phyloP scores from a whole-genome alignment of 1,140 invertebrate species.

The Cecropterus lyciades region DNA sequence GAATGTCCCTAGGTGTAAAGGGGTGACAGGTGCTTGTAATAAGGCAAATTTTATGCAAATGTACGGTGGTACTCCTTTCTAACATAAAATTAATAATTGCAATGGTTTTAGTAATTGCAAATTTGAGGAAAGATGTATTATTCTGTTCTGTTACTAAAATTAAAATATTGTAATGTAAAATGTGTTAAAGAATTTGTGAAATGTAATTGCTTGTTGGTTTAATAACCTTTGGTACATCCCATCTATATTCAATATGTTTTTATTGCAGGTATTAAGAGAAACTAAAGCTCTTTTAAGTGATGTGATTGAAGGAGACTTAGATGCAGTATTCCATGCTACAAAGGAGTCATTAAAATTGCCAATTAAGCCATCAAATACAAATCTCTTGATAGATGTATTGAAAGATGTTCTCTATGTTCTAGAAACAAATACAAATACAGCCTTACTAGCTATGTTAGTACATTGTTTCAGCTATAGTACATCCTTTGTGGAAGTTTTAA shows the following conservation, averaged over 20 bases:
- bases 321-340: constrained; percentile 51
- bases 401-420: constrained; percentile 73
- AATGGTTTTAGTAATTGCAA: too few species aligned
- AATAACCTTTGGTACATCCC: too few species aligned
- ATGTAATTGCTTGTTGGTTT: too few species aligned
- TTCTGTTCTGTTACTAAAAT: too few species aligned
- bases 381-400: constrained; percentile 72
- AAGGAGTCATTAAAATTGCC: constrained; percentile 62
- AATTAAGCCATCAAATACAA: constrained; percentile 68
- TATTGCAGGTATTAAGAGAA: constrained; percentile 72
- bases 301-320: constrained; percentile 58
- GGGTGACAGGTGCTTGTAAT: too few species aligned
- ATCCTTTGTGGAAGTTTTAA: constrained; percentile 59
- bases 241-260: neutral
- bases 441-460: constrained; percentile 65
- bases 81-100: too few species aligned
- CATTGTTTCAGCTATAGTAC: constrained; percentile 65
- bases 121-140: too few species aligned
- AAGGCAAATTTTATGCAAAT: too few species aligned
- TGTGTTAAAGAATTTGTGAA: too few species aligned
- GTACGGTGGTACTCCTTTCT: too few species aligned
- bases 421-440: constrained; percentile 76
- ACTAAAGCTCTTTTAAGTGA: constrained; percentile 68
- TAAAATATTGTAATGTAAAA: too few species aligned
- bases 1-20: too few species aligned